Base-by-base conservation (phyloP, 2,113 vertebrate species). In the Chauna torquata region DNA sequence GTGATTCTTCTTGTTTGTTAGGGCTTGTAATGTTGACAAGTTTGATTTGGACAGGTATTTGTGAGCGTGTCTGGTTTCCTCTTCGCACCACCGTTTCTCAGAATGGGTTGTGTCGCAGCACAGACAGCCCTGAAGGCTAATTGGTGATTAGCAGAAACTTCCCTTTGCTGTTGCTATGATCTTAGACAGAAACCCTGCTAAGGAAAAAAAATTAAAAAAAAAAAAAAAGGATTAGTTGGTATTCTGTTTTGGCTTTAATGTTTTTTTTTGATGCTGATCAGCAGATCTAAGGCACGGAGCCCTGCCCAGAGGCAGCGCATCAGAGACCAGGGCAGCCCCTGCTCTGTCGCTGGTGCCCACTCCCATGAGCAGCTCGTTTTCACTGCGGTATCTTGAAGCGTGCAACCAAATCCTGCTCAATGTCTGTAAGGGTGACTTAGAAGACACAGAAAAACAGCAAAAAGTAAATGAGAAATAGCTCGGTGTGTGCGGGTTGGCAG, bases 401-500 rank as follows among this genome's bases (percentile, higher is more conserved):
- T 0, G 1, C 54, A 9, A 69, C 25, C 49, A 19, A 9, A n/a
- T 19, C 71, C 62, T 11, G 8, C 4, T 0, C 2, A 4, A 34
- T 44, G 34, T 23, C 62, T 20, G 52, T 3, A 2, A 34, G 34
- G 17, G 23, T 55, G 8, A 45, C 36, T 17, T 9, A 54, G 57
- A 50, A 59, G 75, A 47, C 17, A 7, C 23, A 32, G 54, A 25
- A 34, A n/a, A 6, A 3, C 4, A 50, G 55, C 40, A 16, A 3
- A 5, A 20, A 45, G 58, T 30, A 38, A 42, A 16, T 4, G 34
- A 40, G 66, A 11, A 55, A 14, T 4, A 7, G 20, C 38, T 19
- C 3, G 1, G 42, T 16, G 59, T 4, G 9, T 9, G 40, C 24
- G 1, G 32, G 34, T 12, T 34, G 34, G 36, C 54, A 30, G 90